These are phyloP conservation scores for Hypocryptadius cinnamomeus DNA, from an alignment of 2,113 vertebrate genomes.

Conservation along the genomic window DNA sequence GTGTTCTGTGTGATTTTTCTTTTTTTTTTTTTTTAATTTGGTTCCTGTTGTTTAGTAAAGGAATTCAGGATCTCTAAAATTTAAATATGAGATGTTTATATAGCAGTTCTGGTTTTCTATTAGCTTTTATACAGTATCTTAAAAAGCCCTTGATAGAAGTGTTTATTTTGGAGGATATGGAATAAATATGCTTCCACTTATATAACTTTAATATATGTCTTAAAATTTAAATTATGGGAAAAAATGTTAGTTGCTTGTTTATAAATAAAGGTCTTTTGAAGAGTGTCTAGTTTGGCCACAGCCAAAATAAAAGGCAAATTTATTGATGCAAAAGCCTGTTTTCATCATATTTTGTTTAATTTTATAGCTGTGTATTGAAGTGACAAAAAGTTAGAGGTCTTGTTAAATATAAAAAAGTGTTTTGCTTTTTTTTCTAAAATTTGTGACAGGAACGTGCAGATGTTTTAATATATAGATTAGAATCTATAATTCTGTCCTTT, in stretches of 20 bases:
- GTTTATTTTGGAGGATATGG: constrained; percentile 73
- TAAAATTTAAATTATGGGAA: constrained; percentile 60
- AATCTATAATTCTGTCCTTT: constrained; percentile 27
- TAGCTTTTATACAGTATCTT: constrained; percentile 71
- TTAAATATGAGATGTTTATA: constrained; percentile 74
- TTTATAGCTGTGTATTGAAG: constrained; percentile 45
- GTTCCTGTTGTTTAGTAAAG: constrained; percentile 54
- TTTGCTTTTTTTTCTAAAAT: constrained; percentile 47
- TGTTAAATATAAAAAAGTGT: constrained; percentile 58
- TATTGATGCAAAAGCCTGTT: constrained; percentile 48
- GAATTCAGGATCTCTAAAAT: constrained; percentile 62
- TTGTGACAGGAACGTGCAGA: constrained; percentile 67
- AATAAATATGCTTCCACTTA: constrained; percentile 66
- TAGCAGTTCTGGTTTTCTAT: constrained; percentile 69
- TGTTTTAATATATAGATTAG: constrained; percentile 73
- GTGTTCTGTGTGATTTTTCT: background rate
- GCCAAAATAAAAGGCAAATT: constrained; percentile 56
- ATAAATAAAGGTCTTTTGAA: constrained; percentile 62
- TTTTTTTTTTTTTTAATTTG: background rate
- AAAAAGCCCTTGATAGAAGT: constrained; percentile 64
- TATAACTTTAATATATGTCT: constrained; percentile 71
- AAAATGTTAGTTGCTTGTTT: constrained; percentile 55
- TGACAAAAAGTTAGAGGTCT: constrained; percentile 38
- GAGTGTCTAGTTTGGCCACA: constrained; percentile 60
- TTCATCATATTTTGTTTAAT: constrained; percentile 49